Evolutionary conservation across 1,140 invertebrate species (phyloP).

Genomic region (Zaprionus africanus): DNA sequence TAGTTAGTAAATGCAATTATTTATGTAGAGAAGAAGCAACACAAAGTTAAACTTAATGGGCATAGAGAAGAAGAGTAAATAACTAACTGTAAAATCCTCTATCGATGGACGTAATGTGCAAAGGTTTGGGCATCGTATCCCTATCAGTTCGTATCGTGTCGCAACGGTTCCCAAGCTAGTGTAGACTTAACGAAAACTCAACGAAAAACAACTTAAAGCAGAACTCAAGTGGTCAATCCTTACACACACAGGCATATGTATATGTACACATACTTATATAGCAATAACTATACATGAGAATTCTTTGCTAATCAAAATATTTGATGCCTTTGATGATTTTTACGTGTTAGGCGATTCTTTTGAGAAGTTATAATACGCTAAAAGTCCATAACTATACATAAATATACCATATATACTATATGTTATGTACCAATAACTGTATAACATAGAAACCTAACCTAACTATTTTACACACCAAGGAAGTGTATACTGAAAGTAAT

Average conservation of each 20-base stretch:
- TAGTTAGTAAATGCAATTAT: constrained; percentile 55
- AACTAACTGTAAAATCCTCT: constrained; percentile 32
- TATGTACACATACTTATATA: constrained; percentile 27
- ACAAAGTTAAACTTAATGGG: constrained; percentile 17
- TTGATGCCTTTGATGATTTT: constrained; percentile 63
- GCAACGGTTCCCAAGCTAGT: constrained; percentile 46
- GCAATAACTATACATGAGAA: constrained; percentile 38
- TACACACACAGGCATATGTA: constrained; percentile 12
- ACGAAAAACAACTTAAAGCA: constrained; percentile 27
- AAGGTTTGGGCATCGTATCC: constrained; percentile 45
- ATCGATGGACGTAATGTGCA: constrained; percentile 63
- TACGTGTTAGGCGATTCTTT: constrained; percentile 25
- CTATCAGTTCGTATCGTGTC: background rate
- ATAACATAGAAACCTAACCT: constrained; percentile 49
- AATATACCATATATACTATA: background rate
- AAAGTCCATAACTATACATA: constrained; percentile 54
- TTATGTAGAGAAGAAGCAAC: constrained; percentile 24
- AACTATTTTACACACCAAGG: constrained; percentile 68
- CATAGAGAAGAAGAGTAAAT: constrained; percentile 20
- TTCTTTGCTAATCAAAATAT: constrained; percentile 66
- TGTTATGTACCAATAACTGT: constrained; percentile 22
- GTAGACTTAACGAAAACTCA: constrained; percentile 41
- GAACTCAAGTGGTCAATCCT: constrained; percentile 69
- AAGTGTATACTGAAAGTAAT: constrained; percentile 64
- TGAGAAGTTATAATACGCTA: constrained; percentile 41